phyloP scores from a whole-genome alignment of 2,797 vertebrate species.

The Leptoclinus maculatus region DNA sequence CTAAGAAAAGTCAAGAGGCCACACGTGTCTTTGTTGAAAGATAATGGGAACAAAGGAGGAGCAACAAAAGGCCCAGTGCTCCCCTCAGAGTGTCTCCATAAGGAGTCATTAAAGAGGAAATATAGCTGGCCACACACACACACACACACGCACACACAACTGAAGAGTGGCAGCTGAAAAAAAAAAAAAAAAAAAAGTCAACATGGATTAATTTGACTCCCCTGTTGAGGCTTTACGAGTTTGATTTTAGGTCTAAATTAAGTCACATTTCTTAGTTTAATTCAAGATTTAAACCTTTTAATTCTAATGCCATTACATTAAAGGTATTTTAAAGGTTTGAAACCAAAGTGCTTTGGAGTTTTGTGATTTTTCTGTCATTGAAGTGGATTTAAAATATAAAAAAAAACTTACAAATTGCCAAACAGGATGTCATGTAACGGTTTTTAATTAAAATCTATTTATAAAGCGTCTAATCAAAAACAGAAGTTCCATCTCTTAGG shows the following conservation, averaged over 20 bases:
- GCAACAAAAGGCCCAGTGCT: slow-evolving; percentile 62
- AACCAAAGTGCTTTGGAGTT: not conserved
- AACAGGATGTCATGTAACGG: not conserved
- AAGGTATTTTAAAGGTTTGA: not conserved
- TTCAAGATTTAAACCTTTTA: not conserved
- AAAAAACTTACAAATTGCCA: not conserved
- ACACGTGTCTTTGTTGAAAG: slow-evolving; percentile 50
- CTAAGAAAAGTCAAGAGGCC: slow-evolving; percentile 61
- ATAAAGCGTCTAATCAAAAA: not conserved
- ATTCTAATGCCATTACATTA: not conserved
- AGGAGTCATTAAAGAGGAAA: slow-evolving; percentile 72
- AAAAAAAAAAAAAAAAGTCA: not conserved
- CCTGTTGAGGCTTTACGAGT: not conserved
- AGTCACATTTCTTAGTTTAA: not conserved
- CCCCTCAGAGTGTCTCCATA: slow-evolving; percentile 59
- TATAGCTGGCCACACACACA: slow-evolving; percentile 30
- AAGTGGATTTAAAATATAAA: not conserved
- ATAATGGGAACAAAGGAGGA: slow-evolving; percentile 69
- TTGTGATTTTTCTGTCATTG: not conserved
- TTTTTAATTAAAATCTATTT: not conserved
- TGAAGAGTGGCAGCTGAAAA: not conserved
- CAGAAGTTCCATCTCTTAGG: not conserved
- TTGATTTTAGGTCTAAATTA: not conserved
- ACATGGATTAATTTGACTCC: not conserved
- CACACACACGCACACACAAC: slow-evolving; percentile 51